A percentile compares a stretch with the other conserved stretches of the same genome.
These are phyloP conservation scores for Euura saliciscinereae DNA, from an alignment of 1,140 invertebrate species.

Conservation along the genomic window DNA sequence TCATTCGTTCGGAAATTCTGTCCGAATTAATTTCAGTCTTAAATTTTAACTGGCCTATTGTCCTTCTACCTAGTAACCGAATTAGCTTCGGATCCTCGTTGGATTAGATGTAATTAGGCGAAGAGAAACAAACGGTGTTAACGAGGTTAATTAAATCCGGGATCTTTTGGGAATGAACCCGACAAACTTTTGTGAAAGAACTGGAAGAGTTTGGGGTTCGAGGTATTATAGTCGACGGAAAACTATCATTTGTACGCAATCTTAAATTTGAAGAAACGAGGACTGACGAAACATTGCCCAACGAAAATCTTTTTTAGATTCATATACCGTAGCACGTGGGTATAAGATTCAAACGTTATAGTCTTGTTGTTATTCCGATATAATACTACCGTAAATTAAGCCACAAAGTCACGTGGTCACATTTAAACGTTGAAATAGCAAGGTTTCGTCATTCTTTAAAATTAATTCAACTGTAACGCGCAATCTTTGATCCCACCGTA, in stretches of 20 bases:
- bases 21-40: not conserved
- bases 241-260: not conserved
- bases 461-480: constrained; percentile 5
- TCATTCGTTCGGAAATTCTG: not conserved
- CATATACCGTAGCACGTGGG: not conserved
- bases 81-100: not conserved
- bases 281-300: not conserved
- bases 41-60: not conserved
- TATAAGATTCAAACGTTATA: not conserved
- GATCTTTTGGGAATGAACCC: not conserved
- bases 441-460: not conserved
- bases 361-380: not conserved
- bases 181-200: not conserved
- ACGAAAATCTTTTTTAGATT: not conserved
- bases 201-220: not conserved
- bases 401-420: not conserved
- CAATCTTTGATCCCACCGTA: not conserved
- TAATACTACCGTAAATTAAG: not conserved
- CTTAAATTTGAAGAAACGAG: not conserved
- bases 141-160: not conserved
- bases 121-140: not conserved
- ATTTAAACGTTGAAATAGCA: not conserved
- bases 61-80: not conserved
- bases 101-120: not conserved
- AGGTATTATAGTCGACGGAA: too few relatives aligned